Conservation (phyloP, 2,888 invertebrate species). For the Saturnia japonica region DNA sequence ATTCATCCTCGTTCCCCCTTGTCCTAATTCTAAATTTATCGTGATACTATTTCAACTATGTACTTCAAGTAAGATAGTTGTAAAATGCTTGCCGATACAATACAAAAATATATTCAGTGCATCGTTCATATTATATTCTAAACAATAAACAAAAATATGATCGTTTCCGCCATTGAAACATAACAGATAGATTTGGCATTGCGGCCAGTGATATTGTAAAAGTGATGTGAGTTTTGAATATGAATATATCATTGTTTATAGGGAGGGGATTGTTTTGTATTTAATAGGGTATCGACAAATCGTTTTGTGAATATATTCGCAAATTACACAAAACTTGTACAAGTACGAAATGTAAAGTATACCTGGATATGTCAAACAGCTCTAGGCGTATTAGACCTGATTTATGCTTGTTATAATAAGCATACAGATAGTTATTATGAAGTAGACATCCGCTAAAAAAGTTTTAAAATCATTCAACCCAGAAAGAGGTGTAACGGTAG, state of each 20-base stretch:
- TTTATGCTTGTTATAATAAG: too few species aligned
- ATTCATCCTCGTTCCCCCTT: not conserved
- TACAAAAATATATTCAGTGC: not conserved
- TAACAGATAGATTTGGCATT: slow-evolving; percentile 1
- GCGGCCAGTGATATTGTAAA: slow-evolving; percentile 3
- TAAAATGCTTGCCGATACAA: not conserved
- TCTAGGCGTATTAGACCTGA: too few species aligned
- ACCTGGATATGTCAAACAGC: too few species aligned
- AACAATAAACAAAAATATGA: not conserved
- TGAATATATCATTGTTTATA: not conserved
- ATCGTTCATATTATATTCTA: not conserved
- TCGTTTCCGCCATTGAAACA: not conserved
- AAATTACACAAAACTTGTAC: too few species aligned
- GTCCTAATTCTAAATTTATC: not conserved
- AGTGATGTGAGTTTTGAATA: slow-evolving; percentile 11
- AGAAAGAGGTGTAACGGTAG: too few species aligned
- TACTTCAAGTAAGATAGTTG: not conserved
- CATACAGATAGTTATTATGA: too few species aligned
- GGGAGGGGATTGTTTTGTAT: not conserved
- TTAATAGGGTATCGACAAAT: not conserved
- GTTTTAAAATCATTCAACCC: too few species aligned
- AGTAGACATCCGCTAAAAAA: too few species aligned
- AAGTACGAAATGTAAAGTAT: too few species aligned
- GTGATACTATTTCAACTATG: not conserved
- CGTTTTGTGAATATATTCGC: not conserved